These are phyloP conservation scores for Chaitophorus viminalis DNA, from an alignment of 2,888 invertebrate species.

Conservation along the genomic window DNA sequence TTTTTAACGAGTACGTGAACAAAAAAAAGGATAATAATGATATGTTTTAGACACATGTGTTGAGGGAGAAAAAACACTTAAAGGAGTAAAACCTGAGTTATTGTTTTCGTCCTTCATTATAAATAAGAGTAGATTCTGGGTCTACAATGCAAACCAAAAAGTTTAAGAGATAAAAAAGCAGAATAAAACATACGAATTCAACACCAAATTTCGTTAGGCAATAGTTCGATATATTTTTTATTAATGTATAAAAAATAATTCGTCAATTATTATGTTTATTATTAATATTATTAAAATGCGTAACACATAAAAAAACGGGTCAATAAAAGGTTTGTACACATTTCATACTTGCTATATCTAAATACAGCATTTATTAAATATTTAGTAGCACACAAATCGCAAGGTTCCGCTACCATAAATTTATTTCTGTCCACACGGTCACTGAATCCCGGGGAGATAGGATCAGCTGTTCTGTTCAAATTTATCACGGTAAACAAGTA, in stretches of 20 bases:
- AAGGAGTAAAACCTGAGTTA: too few species aligned
- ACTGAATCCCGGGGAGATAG: neutral
- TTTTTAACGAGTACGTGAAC: neutral
- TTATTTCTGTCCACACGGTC: slow-evolving; percentile 50
- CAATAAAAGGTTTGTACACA: slow-evolving; percentile 50
- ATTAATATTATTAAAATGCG: slow-evolving; percentile 35
- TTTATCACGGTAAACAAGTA: neutral
- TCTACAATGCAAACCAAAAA: neutral
- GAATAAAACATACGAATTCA: slow-evolving; percentile 54
- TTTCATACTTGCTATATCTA: slow-evolving; percentile 47
- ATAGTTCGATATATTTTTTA: slow-evolving; percentile 55
- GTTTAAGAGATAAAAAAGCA: slow-evolving; percentile 29
- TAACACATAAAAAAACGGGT: slow-evolving; percentile 36
- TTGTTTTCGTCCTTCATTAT: too few species aligned
- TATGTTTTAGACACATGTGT: too few species aligned
- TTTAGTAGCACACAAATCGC: slow-evolving; percentile 52
- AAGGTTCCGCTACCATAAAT: slow-evolving; percentile 60
- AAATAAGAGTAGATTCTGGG: too few species aligned
- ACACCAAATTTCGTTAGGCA: slow-evolving; percentile 52
- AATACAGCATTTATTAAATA: slow-evolving; percentile 43
- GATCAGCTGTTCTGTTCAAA: slow-evolving; percentile 46
- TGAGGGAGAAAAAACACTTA: too few species aligned
- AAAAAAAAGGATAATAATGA: too few species aligned
- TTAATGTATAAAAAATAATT: slow-evolving; percentile 54
- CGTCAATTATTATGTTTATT: slow-evolving; percentile 39